Evolutionary conservation across 2,888 invertebrate species (phyloP), one percentile per base, ranked within the genome.

Genomic region (Phymatocera aterrima): DNA sequence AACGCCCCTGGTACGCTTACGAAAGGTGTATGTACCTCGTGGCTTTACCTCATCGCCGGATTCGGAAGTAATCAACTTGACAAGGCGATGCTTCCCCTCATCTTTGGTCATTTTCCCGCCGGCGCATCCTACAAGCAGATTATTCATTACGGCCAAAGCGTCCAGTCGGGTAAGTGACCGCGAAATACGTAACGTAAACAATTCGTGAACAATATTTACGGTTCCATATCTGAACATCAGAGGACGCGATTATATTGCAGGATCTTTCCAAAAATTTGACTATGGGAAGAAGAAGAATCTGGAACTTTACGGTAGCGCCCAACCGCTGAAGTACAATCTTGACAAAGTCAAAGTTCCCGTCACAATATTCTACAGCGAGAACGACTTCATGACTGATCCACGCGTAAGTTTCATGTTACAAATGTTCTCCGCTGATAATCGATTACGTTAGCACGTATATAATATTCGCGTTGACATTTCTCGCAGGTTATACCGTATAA

Each of bases 311-410:
- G 93, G 93, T 0, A 89, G 90, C 2, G 90, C 92, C 1, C 91
- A 91, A 57, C 94, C 94, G 0, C 92, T 93, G 0, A 87, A 88
- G 43, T 95, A 95, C 85, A 92, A 94, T 81, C 86, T 95, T 31
- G 90, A 91, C 6, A 93, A 92, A 79, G 92, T 94, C 0, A 91
- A 90, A 83, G 92, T 93, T 48, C 95, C 95, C 0, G 92, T 94
- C 2, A 91, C 92, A 1, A 83, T 95, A 21, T 91, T 94, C 68
- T 94, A 94, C 80, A 94, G 94, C 6, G 92, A 92, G 80, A 94
- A 94, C 83, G 95, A 95, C 85, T 92, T 92, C 87, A 88, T 94
- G 3, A 93, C 93, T 34, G 92, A 90, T 82, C 85, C 86, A n/a
- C 80, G 80, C 51, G 88, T 88, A 82, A 84, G 84, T 83, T 54